These are phyloP conservation scores for Poeciliopsis paucimaculata DNA, from an alignment of 2,797 vertebrate species.

Conservation along the genomic window DNA sequence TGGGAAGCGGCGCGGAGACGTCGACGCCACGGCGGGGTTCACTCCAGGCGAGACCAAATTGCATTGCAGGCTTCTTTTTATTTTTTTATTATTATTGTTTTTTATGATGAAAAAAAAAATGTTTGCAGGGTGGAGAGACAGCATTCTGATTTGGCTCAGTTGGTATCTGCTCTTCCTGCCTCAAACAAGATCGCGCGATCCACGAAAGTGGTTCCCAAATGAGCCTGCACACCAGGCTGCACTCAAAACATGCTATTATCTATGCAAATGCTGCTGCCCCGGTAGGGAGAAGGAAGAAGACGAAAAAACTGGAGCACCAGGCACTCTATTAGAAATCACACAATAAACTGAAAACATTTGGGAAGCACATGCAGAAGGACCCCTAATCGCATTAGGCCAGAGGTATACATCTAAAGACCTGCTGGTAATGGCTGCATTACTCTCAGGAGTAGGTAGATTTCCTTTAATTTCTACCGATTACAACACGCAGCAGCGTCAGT, in stretches of 20 bases:
- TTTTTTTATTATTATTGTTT: constrained; percentile 23
- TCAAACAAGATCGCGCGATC: constrained; percentile 61
- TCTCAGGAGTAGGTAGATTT: neutral
- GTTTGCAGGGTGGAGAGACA: constrained; percentile 42
- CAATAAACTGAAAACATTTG: constrained; percentile 41
- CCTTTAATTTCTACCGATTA: neutral
- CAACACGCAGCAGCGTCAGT: constrained; percentile 12
- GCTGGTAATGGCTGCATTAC: neutral
- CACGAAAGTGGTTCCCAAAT: constrained; percentile 66
- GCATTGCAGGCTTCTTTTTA: constrained; percentile 42
- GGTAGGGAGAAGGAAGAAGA: neutral
- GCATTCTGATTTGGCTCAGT: constrained; percentile 32
- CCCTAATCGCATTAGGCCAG: neutral
- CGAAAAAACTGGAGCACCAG: constrained; percentile 31
- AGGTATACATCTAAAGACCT: constrained; percentile 9
- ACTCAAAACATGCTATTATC: constrained; percentile 65
- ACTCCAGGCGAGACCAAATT: constrained; percentile 74
- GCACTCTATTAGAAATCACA: constrained; percentile 47
- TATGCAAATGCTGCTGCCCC: constrained; percentile 68
- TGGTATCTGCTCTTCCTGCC: constrained; percentile 45
- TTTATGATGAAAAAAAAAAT: too few species aligned
- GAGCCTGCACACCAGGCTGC: constrained; percentile 67
- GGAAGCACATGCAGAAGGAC: constrained; percentile 31
- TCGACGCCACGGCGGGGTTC: constrained; percentile 72
- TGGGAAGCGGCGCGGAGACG: constrained; percentile 75